phyloP scores from a whole-genome alignment of 2,113 vertebrate species.

The Narcine bancroftii region DNA sequence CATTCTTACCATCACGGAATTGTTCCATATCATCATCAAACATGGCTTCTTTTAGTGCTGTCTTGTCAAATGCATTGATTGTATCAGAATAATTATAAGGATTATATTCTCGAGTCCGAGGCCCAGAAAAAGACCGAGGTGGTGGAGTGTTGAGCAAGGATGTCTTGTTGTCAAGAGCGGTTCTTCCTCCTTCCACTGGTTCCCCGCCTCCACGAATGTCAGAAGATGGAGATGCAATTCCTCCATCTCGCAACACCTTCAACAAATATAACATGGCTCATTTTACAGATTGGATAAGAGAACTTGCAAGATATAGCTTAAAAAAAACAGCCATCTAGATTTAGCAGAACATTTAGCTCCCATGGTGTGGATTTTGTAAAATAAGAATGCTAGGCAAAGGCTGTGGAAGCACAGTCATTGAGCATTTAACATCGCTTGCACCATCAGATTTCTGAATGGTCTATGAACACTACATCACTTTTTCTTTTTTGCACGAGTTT shows the following conservation, averaged over 20 bases:
- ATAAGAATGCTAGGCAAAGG: no score
- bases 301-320: neutral
- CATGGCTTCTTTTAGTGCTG: slow-evolving; percentile 88
- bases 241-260: slow-evolving; percentile 60
- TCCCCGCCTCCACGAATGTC: slow-evolving; percentile 60
- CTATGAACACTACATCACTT: no score
- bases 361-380: no score
- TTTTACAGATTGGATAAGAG: neutral
- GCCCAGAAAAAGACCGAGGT: slow-evolving; percentile 78
- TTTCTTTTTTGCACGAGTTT: no score
- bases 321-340: neutral
- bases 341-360: no score
- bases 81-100: slow-evolving; percentile 81
- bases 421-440: no score
- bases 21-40: slow-evolving; percentile 97
- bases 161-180: slow-evolving; percentile 93
- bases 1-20: slow-evolving; percentile 77
- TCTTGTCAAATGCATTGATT: slow-evolving; percentile 87
- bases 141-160: slow-evolving; percentile 92
- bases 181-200: slow-evolving; percentile 71
- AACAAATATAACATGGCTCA: neutral
- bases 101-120: slow-evolving; percentile 77
- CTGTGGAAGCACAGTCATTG: no score
- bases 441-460: no score
- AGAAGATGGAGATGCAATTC: slow-evolving; percentile 53